phyloP scores from a whole-genome alignment of 2,888 invertebrate species.

The Aspidiotus rigidus region DNA sequence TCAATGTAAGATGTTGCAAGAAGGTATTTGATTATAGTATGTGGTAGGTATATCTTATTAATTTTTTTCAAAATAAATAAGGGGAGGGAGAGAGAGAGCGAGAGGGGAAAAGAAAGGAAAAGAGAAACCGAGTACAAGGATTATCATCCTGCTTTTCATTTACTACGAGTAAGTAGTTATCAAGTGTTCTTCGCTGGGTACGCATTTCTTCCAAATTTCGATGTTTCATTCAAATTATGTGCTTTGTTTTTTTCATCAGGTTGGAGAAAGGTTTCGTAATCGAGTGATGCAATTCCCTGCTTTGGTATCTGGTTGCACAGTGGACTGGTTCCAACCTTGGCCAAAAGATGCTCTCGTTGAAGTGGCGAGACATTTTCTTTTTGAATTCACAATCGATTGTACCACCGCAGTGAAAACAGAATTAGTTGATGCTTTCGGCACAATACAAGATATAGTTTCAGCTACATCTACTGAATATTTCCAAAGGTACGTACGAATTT shows the following conservation, averaged over 20 bases:
- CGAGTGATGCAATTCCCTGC: constrained; percentile 88
- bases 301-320: constrained; percentile 92
- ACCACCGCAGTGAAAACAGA: constrained; percentile 70
- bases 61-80: no score
- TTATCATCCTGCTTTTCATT: no score
- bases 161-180: no score
- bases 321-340: constrained; percentile 98
- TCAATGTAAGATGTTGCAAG: no score
- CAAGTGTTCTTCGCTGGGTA: no score
- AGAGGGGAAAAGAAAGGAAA: no score
- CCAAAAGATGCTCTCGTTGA: constrained; percentile 87
- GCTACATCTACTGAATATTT: constrained; percentile 76
- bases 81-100: no score
- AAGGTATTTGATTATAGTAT: no score
- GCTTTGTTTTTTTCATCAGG: constrained; percentile 46
- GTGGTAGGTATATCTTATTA: no score
- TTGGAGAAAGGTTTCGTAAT: constrained; percentile 90
- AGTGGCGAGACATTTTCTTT: constrained; percentile 84
- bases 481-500: constrained; percentile 49
- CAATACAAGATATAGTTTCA: constrained; percentile 87
- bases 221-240: no score
- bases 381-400: constrained; percentile 82
- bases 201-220: no score
- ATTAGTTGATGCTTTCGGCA: constrained; percentile 80
- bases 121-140: no score